phyloP scores from a whole-genome alignment of 2,888 invertebrate genomes.

The Macrostomum cliftonense region DNA sequence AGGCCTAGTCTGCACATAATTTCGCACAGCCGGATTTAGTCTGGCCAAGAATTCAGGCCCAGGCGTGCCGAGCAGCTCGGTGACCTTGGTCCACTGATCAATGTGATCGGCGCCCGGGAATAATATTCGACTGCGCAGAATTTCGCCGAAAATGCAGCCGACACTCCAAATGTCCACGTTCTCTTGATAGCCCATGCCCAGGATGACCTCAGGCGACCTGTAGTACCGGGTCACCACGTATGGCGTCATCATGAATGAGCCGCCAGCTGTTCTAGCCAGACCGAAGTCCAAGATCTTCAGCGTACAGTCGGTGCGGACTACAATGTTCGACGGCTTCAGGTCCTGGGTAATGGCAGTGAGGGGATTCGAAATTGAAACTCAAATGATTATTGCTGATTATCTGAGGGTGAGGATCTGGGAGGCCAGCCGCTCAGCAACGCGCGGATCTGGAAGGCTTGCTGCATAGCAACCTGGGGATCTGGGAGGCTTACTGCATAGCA shows the following conservation, averaged over 20 bases:
- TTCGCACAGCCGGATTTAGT: constrained; percentile 79
- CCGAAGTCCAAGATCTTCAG: constrained; percentile 97
- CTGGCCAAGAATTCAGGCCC: constrained; percentile 87
- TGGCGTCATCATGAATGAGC: constrained; percentile 99
- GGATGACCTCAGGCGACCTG: constrained; percentile 84
- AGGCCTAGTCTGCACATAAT: constrained; percentile 95
- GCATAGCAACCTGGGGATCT: too few relatives aligned
- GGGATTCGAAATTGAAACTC: too few relatives aligned
- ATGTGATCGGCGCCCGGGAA: constrained; percentile 99
- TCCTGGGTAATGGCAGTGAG: too few relatives aligned
- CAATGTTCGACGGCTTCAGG: constrained; percentile 97
- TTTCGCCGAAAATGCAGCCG: constrained; percentile 98
- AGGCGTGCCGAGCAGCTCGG: constrained; percentile 77
- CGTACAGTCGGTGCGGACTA: constrained; percentile 96
- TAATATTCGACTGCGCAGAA: constrained; percentile 93
- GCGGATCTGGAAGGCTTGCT: too few relatives aligned
- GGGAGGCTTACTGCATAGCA: too few relatives aligned
- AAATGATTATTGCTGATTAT: too few relatives aligned
- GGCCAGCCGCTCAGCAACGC: too few relatives aligned
- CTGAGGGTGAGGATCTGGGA: constrained; percentile 52
- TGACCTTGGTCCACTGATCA: constrained; percentile 99
- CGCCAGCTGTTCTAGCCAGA: constrained; percentile 85
- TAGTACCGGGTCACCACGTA: constrained; percentile 94
- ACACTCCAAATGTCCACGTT: constrained; percentile 99
- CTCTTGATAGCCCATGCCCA: constrained; percentile 97